phyloP scores from a whole-genome alignment of 2,888 invertebrate genomes.

The Micropterix aruncella region DNA sequence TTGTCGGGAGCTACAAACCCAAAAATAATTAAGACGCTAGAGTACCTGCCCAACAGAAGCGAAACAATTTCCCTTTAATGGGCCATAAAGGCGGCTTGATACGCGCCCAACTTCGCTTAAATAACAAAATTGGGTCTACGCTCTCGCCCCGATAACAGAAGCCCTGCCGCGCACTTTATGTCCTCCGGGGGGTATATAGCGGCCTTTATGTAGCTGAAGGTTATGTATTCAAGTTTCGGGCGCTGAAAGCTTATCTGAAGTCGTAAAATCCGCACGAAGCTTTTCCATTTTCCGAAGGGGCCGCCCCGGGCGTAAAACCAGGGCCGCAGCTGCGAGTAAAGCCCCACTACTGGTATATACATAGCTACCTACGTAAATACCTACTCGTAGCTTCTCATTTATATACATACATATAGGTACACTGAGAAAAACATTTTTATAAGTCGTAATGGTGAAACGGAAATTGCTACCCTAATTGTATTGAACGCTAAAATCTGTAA shows the following conservation, averaged over 20 bases:
- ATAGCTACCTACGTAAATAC: too few species aligned
- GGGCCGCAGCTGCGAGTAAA: neutral
- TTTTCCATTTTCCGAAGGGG: neutral
- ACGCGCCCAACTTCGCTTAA: neutral
- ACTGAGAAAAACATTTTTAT: too few species aligned
- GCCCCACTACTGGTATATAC: too few species aligned
- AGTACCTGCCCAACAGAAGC: neutral
- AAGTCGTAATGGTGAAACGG: too few species aligned
- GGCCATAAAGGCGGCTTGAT: neutral
- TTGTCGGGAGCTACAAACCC: too few species aligned
- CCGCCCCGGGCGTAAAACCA: neutral
- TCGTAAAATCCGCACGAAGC: neutral
- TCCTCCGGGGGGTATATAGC: neutral
- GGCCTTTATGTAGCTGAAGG: neutral
- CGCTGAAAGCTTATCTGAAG: neutral
- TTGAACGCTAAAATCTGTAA: too few species aligned
- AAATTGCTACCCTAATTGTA: too few species aligned
- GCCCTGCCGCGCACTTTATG: neutral
- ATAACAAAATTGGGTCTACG: neutral
- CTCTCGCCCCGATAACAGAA: neutral
- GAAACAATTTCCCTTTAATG: neutral
- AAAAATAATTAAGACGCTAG: neutral
- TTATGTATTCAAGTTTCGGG: neutral
- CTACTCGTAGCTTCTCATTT: too few species aligned
- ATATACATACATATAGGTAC: too few species aligned